Conservation (phyloP, 1,140 invertebrate genomes). For the Bombus superbus region DNA sequence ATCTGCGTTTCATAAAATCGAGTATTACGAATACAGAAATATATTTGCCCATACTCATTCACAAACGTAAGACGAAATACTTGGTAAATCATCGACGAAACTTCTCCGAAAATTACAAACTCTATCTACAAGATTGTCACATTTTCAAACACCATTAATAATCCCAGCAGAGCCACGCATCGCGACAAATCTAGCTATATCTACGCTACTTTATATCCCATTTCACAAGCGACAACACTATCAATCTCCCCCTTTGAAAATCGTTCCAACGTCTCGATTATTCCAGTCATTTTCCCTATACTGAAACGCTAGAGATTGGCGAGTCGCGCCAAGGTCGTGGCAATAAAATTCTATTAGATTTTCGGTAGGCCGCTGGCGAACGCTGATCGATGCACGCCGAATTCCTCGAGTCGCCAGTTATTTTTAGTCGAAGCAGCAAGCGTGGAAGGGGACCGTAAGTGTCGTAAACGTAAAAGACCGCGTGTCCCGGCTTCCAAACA, state of each 20-base stretch:
- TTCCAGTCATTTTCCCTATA: neutral
- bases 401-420: conserved; percentile 58
- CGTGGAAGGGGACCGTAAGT: conserved; percentile 58
- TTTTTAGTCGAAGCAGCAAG: conserved; percentile 58
- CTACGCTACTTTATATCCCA: neutral
- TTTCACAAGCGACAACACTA: neutral
- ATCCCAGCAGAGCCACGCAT: neutral
- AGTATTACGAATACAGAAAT: neutral
- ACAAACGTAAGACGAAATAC: neutral
- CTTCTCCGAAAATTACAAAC: neutral
- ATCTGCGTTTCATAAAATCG: neutral
- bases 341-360: conserved; percentile 10
- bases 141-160: neutral
- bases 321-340: neutral
- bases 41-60: neutral
- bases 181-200: neutral
- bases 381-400: conserved; percentile 60
- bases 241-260: neutral
- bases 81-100: neutral
- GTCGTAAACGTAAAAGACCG: conserved; percentile 73
- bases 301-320: neutral
- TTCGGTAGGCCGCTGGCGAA: conserved; percentile 35
- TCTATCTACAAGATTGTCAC: neutral
- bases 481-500: conserved; percentile 69
- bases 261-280: neutral